Evolutionary conservation across 1,140 invertebrate species (phyloP).

Genomic region (Cepaea nemoralis): DNA sequence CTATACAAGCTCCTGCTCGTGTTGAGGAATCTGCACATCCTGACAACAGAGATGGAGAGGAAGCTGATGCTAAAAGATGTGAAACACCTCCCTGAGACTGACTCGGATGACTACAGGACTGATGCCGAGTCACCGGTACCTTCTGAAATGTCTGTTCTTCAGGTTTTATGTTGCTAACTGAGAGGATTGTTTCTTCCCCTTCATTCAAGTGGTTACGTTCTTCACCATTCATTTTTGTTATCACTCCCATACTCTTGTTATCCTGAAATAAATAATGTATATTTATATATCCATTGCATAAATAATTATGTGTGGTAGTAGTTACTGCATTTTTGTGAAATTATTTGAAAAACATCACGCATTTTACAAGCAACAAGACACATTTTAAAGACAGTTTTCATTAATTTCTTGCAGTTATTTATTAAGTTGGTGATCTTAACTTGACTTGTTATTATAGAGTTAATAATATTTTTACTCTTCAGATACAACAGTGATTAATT

Average conservation of each 20-base stretch:
- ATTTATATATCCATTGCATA: too few species aligned
- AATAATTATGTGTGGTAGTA: too few species aligned
- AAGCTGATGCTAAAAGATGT: slow-evolving; percentile 16
- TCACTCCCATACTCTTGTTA: not conserved
- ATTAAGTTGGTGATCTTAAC: too few species aligned
- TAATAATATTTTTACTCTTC: too few species aligned
- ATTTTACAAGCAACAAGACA: too few species aligned
- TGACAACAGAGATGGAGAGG: slow-evolving; percentile 31
- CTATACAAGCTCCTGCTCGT: slow-evolving; percentile 8
- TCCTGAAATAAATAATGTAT: not conserved
- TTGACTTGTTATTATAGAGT: too few species aligned
- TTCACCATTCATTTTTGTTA: slow-evolving; percentile 2
- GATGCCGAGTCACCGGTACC: not conserved
- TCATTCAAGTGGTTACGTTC: too few species aligned
- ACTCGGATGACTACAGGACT: not conserved
- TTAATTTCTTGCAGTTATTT: too few species aligned
- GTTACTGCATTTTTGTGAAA: too few species aligned
- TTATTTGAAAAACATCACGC: too few species aligned
- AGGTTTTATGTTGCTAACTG: not conserved
- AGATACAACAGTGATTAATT: too few species aligned
- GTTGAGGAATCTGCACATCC: slow-evolving; percentile 23
- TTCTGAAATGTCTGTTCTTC: not conserved
- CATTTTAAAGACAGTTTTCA: too few species aligned
- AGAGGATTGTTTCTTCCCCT: not conserved
- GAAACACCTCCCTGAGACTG: not conserved